Conservation (phyloP, 2,797 vertebrate genomes). For the Sebastes jordani region DNA sequence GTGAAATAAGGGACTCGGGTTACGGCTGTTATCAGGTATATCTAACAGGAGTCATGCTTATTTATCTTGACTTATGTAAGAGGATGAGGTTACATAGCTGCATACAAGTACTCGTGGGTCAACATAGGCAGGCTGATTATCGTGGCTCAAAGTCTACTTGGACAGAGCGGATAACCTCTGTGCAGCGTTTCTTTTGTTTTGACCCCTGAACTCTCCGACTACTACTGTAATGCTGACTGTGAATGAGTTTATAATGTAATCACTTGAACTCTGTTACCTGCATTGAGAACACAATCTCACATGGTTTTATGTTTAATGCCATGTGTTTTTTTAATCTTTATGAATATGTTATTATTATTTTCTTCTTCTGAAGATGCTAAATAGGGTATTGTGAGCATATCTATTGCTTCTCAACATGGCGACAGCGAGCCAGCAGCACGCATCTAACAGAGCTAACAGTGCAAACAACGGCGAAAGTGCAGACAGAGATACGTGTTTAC, state of each 20-base stretch:
- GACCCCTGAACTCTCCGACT: conserved; percentile 9
- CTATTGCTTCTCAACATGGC: no score
- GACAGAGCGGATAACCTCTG: conserved; percentile 41
- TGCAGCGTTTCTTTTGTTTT: conserved; percentile 30
- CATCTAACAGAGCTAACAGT: no score
- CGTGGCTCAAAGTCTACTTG: conserved; percentile 50
- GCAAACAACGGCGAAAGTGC: no score
- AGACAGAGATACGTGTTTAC: no score
- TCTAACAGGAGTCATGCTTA: conserved; percentile 7
- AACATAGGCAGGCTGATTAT: conserved; percentile 31
- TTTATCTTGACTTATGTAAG: conserved; percentile 54
- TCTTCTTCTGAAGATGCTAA: no score
- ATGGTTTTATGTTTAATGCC: neutral
- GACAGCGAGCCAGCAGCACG: no score
- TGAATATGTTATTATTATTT: neutral
- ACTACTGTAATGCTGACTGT: neutral
- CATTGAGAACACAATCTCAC: neutral
- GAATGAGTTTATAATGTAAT: neutral
- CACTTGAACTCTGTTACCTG: neutral
- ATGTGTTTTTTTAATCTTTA: neutral
- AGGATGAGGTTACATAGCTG: conserved; percentile 14
- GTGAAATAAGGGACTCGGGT: neutral
- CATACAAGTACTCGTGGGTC: neutral
- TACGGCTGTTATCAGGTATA: neutral
- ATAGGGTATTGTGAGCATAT: no score